These are phyloP conservation scores for Bombus picipes DNA, from an alignment of 1,140 invertebrate genomes.

Conservation along the genomic window DNA sequence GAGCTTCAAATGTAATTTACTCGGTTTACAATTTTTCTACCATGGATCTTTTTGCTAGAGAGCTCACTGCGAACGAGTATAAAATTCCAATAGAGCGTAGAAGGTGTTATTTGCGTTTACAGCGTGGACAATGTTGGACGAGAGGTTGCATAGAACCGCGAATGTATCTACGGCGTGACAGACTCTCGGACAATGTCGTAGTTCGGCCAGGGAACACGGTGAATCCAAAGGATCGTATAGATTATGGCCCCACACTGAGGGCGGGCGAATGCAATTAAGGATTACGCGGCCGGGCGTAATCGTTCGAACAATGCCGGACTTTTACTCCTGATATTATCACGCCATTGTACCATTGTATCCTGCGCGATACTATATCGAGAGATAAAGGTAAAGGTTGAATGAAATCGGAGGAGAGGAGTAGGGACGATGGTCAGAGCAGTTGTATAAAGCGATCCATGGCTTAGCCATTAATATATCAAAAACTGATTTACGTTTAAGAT, in stretches of 20 bases:
- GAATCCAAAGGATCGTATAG: constrained; percentile 37
- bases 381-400: constrained; percentile 52
- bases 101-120: not conserved
- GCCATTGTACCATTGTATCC: constrained; percentile 67
- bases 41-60: too few relatives aligned
- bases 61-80: not conserved
- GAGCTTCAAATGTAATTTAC: not conserved
- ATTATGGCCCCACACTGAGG: constrained; percentile 5
- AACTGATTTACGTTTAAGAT: not conserved
- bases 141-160: not conserved
- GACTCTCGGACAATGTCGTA: constrained; percentile 36
- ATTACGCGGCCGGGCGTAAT: constrained; percentile 76
- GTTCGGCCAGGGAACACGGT: not conserved
- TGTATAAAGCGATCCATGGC: constrained; percentile 12
- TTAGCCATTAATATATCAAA: constrained; percentile 3
- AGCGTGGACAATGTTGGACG: not conserved
- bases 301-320: constrained; percentile 77
- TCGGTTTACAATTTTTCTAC: not conserved
- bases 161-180: constrained; percentile 19
- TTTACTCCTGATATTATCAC: constrained; percentile 75
- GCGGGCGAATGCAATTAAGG: constrained; percentile 76
- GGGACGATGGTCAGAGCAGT: not conserved
- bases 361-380: constrained; percentile 60
- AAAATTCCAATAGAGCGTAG: not conserved
- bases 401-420: not conserved